Conservation (phyloP, 2,113 vertebrate species). For the Toxotes chatareus region DNA sequence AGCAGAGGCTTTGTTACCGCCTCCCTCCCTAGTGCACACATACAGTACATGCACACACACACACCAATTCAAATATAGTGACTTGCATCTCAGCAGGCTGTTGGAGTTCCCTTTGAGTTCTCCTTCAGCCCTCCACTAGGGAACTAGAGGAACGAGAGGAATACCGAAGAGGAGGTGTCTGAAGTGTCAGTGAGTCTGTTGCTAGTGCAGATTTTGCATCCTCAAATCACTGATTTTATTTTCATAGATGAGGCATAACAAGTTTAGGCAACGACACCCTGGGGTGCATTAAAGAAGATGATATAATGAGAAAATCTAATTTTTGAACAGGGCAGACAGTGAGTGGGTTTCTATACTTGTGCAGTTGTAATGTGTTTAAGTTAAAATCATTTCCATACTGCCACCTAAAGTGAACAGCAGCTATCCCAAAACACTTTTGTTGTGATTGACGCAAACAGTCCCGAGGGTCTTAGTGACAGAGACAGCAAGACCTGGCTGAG, state of each 20-base stretch:
- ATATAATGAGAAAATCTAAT: slow-evolving; percentile 17
- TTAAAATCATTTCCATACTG: neutral
- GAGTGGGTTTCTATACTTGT: neutral
- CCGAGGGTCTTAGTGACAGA: slow-evolving; percentile 54
- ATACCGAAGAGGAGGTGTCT: slow-evolving; percentile 27
- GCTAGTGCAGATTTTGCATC: slow-evolving; percentile 17
- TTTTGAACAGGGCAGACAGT: neutral
- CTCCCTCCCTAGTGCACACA: neutral
- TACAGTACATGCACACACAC: slow-evolving; percentile 3
- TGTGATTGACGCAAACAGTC: slow-evolving; percentile 33
- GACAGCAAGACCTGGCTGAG: slow-evolving; percentile 48
- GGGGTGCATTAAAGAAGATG: neutral
- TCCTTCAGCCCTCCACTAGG: neutral
- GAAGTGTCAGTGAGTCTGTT: slow-evolving; percentile 24
- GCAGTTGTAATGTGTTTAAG: neutral
- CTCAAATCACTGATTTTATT: slow-evolving; percentile 22
- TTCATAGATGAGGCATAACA: slow-evolving; percentile 18
- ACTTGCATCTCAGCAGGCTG: slow-evolving; percentile 55
- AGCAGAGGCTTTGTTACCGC: slow-evolving; percentile 53
- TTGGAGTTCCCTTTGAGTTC: slow-evolving; percentile 42
- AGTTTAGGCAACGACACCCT: slow-evolving; percentile 18
- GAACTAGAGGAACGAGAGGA: neutral
- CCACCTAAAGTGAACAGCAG: neutral
- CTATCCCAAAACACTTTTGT: neutral
- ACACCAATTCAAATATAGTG: slow-evolving; percentile 38